These are phyloP conservation scores for Pantelozetes paolii DNA, from an alignment of 2,888 invertebrate species.

Conservation along the genomic window DNA sequence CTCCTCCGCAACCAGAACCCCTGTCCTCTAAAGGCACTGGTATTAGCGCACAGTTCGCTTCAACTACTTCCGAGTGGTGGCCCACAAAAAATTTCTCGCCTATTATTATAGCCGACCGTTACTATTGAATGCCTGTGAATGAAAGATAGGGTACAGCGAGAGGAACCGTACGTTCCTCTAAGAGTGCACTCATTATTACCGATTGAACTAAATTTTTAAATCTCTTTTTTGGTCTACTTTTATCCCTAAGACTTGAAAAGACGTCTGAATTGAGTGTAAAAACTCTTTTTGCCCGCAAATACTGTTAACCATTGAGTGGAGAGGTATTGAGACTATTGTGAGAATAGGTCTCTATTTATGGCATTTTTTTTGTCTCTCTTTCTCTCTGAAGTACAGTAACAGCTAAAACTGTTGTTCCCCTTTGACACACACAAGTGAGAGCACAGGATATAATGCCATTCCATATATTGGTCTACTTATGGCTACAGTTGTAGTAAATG, in stretches of 20 bases:
- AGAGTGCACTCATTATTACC: background rate
- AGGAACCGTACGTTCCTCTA: background rate
- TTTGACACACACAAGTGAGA: background rate
- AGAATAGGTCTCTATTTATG: background rate
- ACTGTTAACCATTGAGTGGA: background rate
- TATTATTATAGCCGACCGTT: conserved; percentile 24
- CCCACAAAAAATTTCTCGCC: conserved; percentile 17
- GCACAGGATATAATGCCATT: background rate
- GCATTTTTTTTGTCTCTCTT: conserved; percentile 6
- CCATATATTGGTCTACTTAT: conserved; percentile 11
- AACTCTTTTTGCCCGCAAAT: conserved; percentile 24
- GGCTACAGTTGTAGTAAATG: background rate
- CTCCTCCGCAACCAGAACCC: background rate
- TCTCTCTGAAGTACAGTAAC: background rate
- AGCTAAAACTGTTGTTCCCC: background rate
- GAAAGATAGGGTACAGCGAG: conserved; percentile 9
- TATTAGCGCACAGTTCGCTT: background rate
- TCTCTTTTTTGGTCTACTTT: conserved; percentile 22
- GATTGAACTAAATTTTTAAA: conserved; percentile 11
- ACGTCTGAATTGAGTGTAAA: no score
- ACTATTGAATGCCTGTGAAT: conserved; percentile 14
- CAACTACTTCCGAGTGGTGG: conserved; percentile 36
- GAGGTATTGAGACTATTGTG: background rate
- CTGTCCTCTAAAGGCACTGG: background rate
- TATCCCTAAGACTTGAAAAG: conserved; percentile 2